Conservation (phyloP, 2,797 vertebrate genomes). For the Podarcis lilfordi region DNA sequence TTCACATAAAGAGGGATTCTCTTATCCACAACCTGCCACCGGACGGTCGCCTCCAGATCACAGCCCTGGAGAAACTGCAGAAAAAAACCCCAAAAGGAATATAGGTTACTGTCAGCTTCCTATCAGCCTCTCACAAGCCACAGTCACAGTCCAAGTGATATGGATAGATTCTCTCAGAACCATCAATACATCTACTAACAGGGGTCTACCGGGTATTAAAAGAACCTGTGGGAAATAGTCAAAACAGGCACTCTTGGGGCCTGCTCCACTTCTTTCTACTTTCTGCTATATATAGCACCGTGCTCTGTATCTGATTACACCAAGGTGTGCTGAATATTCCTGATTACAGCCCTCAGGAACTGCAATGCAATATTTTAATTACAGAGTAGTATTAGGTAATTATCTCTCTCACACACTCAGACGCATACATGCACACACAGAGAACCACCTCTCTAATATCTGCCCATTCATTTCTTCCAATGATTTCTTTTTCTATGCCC, state of each 20-base stretch:
- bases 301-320: background rate
- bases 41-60: conserved; percentile 66
- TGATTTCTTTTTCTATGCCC: background rate
- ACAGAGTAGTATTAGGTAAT: background rate
- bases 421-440: no score
- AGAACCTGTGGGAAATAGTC: no score
- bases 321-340: background rate
- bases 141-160: background rate
- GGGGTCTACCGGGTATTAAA: background rate
- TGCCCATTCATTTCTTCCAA: background rate
- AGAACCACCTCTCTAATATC: background rate
- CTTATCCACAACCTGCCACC: conserved; percentile 86
- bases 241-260: background rate
- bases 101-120: background rate
- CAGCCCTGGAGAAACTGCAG: conserved; percentile 72
- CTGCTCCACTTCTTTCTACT: background rate
- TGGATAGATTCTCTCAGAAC: background rate
- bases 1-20: conserved; percentile 76
- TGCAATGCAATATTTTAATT: background rate
- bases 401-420: background rate
- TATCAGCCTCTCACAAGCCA: background rate
- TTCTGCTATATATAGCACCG: background rate
- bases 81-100: conserved; percentile 12
- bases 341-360: background rate
- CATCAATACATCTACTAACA: background rate